Evolutionary conservation across 2,888 invertebrate species (phyloP).

Genomic region (Nomada hirtipes): DNA sequence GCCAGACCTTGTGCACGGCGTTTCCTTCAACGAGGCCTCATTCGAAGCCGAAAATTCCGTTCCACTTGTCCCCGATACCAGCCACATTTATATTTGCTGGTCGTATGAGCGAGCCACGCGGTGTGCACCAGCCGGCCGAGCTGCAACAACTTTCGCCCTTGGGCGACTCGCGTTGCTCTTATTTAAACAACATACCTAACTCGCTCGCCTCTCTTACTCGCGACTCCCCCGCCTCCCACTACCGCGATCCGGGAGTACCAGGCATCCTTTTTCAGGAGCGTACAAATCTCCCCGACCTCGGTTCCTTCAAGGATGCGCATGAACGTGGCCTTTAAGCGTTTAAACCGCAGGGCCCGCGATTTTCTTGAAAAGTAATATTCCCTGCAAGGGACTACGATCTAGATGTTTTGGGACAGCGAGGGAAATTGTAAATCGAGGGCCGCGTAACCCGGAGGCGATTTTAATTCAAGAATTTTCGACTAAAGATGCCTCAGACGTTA

Average conservation of each 20-base stretch:
- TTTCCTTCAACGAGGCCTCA: conserved; percentile 50
- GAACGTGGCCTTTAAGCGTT: too few species aligned
- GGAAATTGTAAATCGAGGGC: too few species aligned
- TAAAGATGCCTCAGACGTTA: too few species aligned
- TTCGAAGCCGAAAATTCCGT: conserved; percentile 69
- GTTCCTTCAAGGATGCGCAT: neutral
- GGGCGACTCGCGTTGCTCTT: conserved; percentile 81
- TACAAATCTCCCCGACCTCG: conserved; percentile 43
- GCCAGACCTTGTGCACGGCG: conserved; percentile 20
- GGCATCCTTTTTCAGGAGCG: conserved; percentile 74
- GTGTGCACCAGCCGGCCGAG: conserved; percentile 68
- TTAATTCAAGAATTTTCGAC: too few species aligned
- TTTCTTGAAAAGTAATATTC: too few species aligned
- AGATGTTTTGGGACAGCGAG: too few species aligned
- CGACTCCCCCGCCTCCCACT: conserved; percentile 77
- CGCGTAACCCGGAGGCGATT: too few species aligned
- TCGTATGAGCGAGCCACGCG: conserved; percentile 63
- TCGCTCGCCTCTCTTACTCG: conserved; percentile 80
- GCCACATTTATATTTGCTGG: conserved; percentile 72
- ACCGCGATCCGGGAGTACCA: conserved; percentile 64
- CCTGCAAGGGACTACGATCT: too few species aligned
- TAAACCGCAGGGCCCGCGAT: too few species aligned
- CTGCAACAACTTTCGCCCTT: conserved; percentile 82
- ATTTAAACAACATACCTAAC: conserved; percentile 83
- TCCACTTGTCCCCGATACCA: conserved; percentile 73